These are phyloP conservation scores for Rhagonycha fulva DNA, from an alignment of 2,888 invertebrate species.

Conservation along the genomic window DNA sequence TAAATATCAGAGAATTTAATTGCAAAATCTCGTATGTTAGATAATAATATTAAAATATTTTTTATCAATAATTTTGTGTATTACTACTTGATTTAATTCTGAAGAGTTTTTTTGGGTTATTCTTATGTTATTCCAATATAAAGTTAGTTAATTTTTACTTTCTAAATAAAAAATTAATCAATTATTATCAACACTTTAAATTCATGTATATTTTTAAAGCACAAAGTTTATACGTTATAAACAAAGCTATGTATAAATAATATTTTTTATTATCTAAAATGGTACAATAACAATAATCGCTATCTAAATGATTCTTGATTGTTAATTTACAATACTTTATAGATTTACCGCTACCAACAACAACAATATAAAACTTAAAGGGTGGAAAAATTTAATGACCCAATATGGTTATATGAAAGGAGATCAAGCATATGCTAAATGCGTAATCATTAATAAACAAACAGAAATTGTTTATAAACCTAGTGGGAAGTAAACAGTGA, in stretches of 20 bases:
- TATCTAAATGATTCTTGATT: not conserved
- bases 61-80: no score
- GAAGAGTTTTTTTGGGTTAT: no score
- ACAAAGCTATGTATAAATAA: not conserved
- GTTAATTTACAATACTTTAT: not conserved
- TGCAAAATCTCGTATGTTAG: no score
- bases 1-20: no score
- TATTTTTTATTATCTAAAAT: not conserved
- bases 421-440: not conserved
- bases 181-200: no score
- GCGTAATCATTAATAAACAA: not conserved
- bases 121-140: no score
- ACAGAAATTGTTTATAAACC: not conserved
- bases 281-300: not conserved
- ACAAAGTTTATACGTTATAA: not conserved
- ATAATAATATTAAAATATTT: no score
- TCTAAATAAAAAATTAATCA: no score
- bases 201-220: not conserved
- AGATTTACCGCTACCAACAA: not conserved
- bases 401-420: not conserved
- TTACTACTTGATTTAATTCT: no score
- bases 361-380: not conserved
- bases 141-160: no score
- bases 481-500: not conserved
- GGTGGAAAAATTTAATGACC: not conserved